Base-by-base conservation (phyloP, 1,140 invertebrate genomes). In the Drosophila tani region DNA sequence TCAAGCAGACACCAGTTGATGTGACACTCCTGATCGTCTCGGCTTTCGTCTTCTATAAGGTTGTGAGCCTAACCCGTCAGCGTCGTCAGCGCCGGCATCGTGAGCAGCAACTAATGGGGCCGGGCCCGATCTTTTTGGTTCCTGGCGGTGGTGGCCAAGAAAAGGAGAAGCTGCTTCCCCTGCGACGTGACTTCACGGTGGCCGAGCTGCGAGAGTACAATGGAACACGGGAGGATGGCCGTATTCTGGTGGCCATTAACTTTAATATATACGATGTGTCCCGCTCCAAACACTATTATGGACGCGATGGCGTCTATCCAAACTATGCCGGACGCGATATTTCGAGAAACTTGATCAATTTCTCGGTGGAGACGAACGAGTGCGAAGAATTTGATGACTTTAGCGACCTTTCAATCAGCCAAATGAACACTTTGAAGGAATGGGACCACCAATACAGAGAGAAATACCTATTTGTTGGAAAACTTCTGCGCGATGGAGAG, bases 261-360 rank as follows among this genome's bases (percentile, higher is more conserved):
- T 75, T 71, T 17, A 66, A 73, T 32, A 49, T 86, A 4, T 86
- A 86, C 27, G 83, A 86, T 51, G 83, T 86, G 0, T 62, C 83
- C 2, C 15, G 24, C 14, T 69, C 79, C 15, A 62, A 35, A 14
- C 75, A 86, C 43, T 79, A 76, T 38, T 86, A 86, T 24, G 83
- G 83, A 0, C 12, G 24, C n/a, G 24, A 43, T n/a, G 83, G 83
- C 11, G 19, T 58, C 7, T 82, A 86, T 66, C 70, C 82, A 1
- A 70, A 67, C 41, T 82, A 76, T 47, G 83, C 75, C 5, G 83
- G 83, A 1, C 29, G 75, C 19, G 83, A 86, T 38, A 82, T 82
- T 41, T 82, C 83, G 0, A 45, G 79, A 0, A 69, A 57, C 45
- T 67, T 86, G 24, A 79, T 82, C 1, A 76, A 82, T 35, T 83